Base-by-base conservation (phyloP, 2,888 invertebrate species). In the Rotaria macrura region DNA sequence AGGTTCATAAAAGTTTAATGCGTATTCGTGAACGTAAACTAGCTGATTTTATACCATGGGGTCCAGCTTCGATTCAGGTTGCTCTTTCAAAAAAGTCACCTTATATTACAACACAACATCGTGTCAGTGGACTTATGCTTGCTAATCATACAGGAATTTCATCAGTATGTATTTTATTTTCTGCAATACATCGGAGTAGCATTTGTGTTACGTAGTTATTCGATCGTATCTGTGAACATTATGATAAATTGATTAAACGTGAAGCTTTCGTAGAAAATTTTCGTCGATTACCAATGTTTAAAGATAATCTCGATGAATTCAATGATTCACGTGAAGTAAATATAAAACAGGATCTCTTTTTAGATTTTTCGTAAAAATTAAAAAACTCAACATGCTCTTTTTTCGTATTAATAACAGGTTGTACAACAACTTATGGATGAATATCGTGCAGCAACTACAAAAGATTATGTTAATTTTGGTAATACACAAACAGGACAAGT, bases 111-210 rank as follows among this genome's bases (percentile, higher is more conserved):
- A 95, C 96, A 86, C 94, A 95, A 43, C 96, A 97, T 91, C 93
- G 97, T 88, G 97, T 98, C 1, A 97, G 97, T 43, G 98, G 99
- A 9, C 93, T 99, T 84, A 95, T 99, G 94, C 93, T 99, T 89
- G 98, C 98, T 88, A 99, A 99, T 92, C 97, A 98, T 91, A 99
- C 99, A 12, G 96, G 96, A 90, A 97, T 99, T 88, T 95, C 95
- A 87, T 95, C 95, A 83, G 96, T 95, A 92, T 79, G n/a, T 49
- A 49, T n/a, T 43, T 23, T 54, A 25, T 83, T 38, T 6, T 65
- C 0, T n/a, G 29, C 57, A 55, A 43, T 14, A 23, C 34, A 52
- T 40, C 7, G 29, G n/a, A 57, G n/a, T 85, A 29, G 6, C 55
- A 65, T 34, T 7, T 85, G 49, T 54, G 85, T 86, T 23, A 88